A percentile compares a stretch with the other conserved stretches of the same genome.
These are phyloP conservation scores for Sebastes taczanowskii DNA, from an alignment of 2,797 vertebrate species.

Conservation along the genomic window DNA sequence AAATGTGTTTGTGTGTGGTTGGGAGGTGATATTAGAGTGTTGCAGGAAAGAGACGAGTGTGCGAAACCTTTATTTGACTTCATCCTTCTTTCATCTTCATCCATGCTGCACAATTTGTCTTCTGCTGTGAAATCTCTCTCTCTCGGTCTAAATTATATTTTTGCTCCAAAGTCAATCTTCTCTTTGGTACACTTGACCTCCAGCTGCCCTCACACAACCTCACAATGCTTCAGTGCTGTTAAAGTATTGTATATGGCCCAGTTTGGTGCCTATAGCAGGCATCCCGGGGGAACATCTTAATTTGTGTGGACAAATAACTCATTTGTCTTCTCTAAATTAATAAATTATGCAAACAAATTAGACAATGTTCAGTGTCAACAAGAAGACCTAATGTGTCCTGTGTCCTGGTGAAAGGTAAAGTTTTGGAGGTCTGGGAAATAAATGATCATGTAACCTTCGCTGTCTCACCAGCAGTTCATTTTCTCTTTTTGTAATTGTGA, in stretches of 20 bases:
- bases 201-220: not conserved
- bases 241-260: not conserved
- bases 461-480: not conserved
- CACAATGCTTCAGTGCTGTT: not conserved
- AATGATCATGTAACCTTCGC: too few species aligned
- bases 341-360: too few species aligned
- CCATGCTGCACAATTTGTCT: not conserved
- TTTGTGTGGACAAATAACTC: not conserved
- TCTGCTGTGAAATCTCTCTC: not conserved
- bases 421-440: not conserved
- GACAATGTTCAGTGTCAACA: too few species aligned
- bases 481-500: not conserved
- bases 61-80: slow-evolving; percentile 24
- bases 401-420: not conserved
- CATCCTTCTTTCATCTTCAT: slow-evolving; percentile 26
- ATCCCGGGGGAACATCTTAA: not conserved
- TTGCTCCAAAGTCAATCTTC: slow-evolving; percentile 16
- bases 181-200: not conserved
- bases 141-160: slow-evolving; percentile 4
- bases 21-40: not conserved
- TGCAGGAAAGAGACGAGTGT: not conserved
- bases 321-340: not conserved
- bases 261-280: not conserved
- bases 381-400: too few species aligned
- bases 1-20: slow-evolving; percentile 1